Evolutionary conservation across 2,888 invertebrate genomes (phyloP).

Genomic region (Chrysomela aeneicollis): DNA sequence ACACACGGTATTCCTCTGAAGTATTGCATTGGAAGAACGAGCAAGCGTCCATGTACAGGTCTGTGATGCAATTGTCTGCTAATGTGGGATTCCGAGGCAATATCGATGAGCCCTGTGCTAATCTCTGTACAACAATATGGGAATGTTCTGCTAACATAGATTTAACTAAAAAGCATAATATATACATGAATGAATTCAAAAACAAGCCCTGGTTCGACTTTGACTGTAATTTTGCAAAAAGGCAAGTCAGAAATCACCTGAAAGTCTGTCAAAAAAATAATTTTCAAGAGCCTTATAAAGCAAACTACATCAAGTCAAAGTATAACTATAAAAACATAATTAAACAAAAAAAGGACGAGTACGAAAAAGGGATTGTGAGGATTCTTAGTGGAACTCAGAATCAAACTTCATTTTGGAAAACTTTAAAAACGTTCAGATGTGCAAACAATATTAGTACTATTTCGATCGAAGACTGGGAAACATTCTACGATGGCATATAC

Average conservation of each 20-base stretch:
- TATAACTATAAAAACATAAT: background rate
- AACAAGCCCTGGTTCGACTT: slow-evolving; percentile 4
- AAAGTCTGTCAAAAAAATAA: slow-evolving; percentile 3
- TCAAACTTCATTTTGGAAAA: background rate
- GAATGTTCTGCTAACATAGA: background rate
- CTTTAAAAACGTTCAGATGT: background rate
- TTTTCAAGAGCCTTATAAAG: background rate
- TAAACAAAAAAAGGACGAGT: background rate
- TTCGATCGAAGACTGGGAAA: too few relatives aligned
- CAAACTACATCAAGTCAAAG: background rate
- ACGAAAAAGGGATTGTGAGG: background rate
- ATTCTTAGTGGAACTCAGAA: background rate
- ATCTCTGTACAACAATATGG: slow-evolving; percentile 6
- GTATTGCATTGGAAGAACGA: slow-evolving; percentile 10
- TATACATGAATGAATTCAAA: background rate
- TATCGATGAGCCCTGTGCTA: background rate
- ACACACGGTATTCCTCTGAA: slow-evolving; percentile 2
- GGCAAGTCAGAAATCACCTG: slow-evolving; percentile 3
- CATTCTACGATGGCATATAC: too few relatives aligned
- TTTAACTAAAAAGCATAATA: background rate
- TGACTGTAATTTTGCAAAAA: slow-evolving; percentile 6
- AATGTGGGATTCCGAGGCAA: slow-evolving; percentile 9
- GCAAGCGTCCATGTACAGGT: slow-evolving; percentile 5
- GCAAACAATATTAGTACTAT: background rate
- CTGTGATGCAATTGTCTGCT: slow-evolving; percentile 8